These are phyloP conservation scores for Anableps anableps DNA, from an alignment of 2,797 vertebrate species.

Conservation along the genomic window DNA sequence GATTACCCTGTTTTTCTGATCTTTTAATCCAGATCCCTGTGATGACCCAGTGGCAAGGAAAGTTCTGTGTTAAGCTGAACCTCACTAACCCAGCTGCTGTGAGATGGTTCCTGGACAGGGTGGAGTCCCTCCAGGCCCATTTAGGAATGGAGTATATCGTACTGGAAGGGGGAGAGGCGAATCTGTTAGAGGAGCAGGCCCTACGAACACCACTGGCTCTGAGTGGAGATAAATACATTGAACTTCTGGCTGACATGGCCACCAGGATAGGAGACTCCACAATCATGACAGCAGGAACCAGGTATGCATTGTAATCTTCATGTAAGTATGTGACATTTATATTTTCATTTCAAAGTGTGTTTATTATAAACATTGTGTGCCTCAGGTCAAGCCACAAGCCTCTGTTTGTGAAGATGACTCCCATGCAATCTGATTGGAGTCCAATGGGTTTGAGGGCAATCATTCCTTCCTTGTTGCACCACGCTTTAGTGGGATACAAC, in stretches of 20 bases:
- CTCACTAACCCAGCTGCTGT: slow-evolving; percentile 83
- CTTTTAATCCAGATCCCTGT: slow-evolving; percentile 79
- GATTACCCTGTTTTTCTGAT: slow-evolving; percentile 7
- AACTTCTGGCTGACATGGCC: slow-evolving; percentile 79
- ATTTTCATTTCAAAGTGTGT: not conserved
- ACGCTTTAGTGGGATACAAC: slow-evolving; percentile 92
- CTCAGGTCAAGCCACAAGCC: slow-evolving; percentile 87
- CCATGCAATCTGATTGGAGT: slow-evolving; percentile 87
- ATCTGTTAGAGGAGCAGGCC: slow-evolving; percentile 81
- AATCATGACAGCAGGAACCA: slow-evolving; percentile 84
- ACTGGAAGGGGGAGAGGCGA: slow-evolving; percentile 87
- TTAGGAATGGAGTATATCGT: slow-evolving; percentile 84
- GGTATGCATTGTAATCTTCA: slow-evolving; percentile 69
- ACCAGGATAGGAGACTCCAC: slow-evolving; percentile 82
- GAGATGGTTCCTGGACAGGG: slow-evolving; percentile 86
- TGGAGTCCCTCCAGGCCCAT: slow-evolving; percentile 75
- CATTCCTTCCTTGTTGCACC: slow-evolving; percentile 90
- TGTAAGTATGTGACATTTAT: not conserved
- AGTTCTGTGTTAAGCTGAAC: slow-evolving; percentile 88
- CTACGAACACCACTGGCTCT: slow-evolving; percentile 72
- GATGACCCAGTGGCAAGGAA: slow-evolving; percentile 87
- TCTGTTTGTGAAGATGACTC: slow-evolving; percentile 87
- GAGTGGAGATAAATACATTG: slow-evolving; percentile 80
- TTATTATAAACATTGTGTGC: not conserved
- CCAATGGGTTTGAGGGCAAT: slow-evolving; percentile 86